These are phyloP conservation scores for Odobenus rosmarus DNA, from an alignment of 2,113 vertebrate species.

Conservation along the genomic window DNA sequence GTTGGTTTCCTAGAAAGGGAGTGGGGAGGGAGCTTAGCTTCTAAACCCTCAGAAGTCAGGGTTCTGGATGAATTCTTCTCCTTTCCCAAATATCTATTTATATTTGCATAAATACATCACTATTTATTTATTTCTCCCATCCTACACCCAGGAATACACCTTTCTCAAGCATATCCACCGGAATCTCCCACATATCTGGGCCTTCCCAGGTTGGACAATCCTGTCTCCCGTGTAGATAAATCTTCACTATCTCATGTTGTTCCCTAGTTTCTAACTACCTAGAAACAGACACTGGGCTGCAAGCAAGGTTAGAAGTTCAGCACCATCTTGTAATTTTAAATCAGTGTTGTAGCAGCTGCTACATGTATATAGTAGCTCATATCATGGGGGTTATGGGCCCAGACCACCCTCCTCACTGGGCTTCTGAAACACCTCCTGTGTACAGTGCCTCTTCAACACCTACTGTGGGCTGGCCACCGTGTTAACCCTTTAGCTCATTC, in stretches of 20 bases:
- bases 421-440: neutral
- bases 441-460: neutral
- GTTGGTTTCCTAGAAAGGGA: conserved; percentile 75
- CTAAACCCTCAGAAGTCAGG: neutral
- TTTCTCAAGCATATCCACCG: neutral
- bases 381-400: no score
- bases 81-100: neutral
- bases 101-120: neutral
- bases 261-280: neutral
- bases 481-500: neutral
- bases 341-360: neutral
- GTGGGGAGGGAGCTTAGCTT: neutral
- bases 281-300: neutral
- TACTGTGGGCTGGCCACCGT: neutral
- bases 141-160: neutral
- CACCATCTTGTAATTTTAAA: neutral
- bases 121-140: neutral
- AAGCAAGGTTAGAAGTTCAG: neutral
- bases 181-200: neutral
- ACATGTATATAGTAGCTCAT: neutral
- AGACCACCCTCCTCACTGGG: neutral
- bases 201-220: neutral
- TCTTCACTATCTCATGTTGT: neutral
- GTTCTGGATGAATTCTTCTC: neutral
- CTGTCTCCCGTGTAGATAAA: neutral